Evolutionary conservation across 2,888 invertebrate genomes (phyloP), one percentile per base, ranked within the genome.

Genomic region (Byasa hedistus): DNA sequence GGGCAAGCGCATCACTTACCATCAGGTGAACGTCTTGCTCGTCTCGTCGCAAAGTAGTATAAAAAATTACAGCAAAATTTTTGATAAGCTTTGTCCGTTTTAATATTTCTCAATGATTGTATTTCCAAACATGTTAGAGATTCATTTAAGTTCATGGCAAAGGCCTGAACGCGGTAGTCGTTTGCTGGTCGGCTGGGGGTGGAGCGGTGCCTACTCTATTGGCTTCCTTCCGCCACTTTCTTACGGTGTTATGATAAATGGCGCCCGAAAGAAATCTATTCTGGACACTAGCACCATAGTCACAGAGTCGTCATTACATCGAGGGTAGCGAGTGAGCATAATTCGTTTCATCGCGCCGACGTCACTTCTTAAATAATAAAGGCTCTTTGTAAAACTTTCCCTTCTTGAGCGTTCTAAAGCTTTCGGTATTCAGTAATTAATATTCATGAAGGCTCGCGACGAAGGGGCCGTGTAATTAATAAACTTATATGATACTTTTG

Each of bases 401-500:
- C 91, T 91, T 82, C 89, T 90, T 89, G 88, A 90, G 89, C 89
- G 86, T 88, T 90, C 87, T 87, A 87, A 89, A 88, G 91, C 90
- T 90, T 89, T 89, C 82, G 88, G 89, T 90, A 90, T 90, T 89
- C 89, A 85, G 88, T 90, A 91, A 91, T 91, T 91, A 91, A 90
- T 91, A 91, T 91, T 91, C 91, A 91, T 91, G 90, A 86, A 86
- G 87, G 83, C 89, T 86, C 81, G 83, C 84, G 84, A 87, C 86
- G 81, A 84, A 90, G 90, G 89, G 90, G 86, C 83, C 85, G 84
- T 89, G 90, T 91, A 91, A 91, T 91, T 91, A 91, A 91, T 91
- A 91, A 91, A 91, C 91, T 91, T 91, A 91, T 91, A 91, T 91
- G 91, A 90, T 91, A 90, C 91, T 91, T 91, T 91, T 91, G 91